Evolutionary conservation across 2,113 vertebrate species (phyloP).

Genomic region (Martes martes): DNA sequence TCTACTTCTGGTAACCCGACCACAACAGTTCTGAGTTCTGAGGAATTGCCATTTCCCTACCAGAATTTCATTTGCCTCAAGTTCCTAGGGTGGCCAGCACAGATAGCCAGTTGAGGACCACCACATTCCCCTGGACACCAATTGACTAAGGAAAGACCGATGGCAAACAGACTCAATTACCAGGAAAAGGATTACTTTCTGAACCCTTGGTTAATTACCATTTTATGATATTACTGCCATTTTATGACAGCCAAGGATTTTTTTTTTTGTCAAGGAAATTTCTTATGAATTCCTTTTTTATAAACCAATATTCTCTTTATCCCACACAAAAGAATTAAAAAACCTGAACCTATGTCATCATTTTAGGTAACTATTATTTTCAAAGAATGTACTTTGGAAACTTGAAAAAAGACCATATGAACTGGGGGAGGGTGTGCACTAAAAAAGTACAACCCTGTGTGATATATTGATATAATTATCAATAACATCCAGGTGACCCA

Average conservation of each 20-base stretch:
- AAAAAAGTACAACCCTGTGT: not conserved
- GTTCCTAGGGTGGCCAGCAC: not conserved
- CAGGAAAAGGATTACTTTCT: not conserved
- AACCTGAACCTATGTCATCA: not conserved
- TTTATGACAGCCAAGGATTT: not conserved
- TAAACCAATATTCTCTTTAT: not conserved
- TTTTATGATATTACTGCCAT: not conserved
- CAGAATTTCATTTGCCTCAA: not conserved
- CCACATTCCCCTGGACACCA: not conserved
- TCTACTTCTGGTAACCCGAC: not conserved
- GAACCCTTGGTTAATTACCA: not conserved
- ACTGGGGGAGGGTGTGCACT: not conserved
- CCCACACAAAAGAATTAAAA: not conserved
- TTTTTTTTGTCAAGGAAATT: not conserved
- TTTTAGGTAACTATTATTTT: constrained; percentile 35
- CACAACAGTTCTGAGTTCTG: too few species aligned
- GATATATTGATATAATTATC: not conserved
- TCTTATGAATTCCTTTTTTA: not conserved
- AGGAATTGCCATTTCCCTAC: not conserved
- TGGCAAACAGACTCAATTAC: not conserved
- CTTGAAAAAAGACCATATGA: not conserved
- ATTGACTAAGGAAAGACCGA: not conserved
- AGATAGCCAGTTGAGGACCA: not conserved
- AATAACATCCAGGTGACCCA: not conserved
- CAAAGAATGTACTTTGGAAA: not conserved